Base-by-base conservation (phyloP, 1,140 invertebrate genomes). In the Zophobas atratus region DNA sequence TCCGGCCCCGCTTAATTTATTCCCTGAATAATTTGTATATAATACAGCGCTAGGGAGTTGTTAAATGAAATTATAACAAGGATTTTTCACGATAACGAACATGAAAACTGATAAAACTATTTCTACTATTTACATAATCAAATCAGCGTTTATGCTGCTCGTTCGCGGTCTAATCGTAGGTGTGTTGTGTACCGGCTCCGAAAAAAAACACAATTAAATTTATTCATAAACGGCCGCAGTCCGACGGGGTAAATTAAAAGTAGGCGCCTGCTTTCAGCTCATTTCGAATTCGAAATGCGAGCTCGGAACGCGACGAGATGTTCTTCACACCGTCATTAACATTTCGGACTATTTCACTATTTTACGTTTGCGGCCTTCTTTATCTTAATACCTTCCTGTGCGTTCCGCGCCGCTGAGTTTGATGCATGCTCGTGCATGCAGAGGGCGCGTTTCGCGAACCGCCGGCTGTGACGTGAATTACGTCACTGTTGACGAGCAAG, bases 51-150 rank as follows among this genome's bases (percentile, higher is more conserved):
- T 6, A 41, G 60, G 60, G 38, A 43, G 60, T 67, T 67, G 60
- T 67, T 35, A 35, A 35, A 35, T 33, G 34, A 57, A 57, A 33
- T 36, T 57, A n/a, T 33, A 32, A 67, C 60, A 67, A 32, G 38
- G 39, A 67, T 67, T 67, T 67, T 67, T 32, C 60, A 20, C 60
- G 60, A 67, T 67, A 67, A 67, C 38, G 5, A 5, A n/a, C 60
- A 67, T 67, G 60, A 43, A 67, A 67, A 67, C 60, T 67, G 60
- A 41, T 67, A 67, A 67, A 67, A 41, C 60, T 43, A 43, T 67
- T 67, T 67, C 39, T n/a, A 41, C 35, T 43, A 67, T 67, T 67
- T 43, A 67, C 60, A 67, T 67, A 67, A 67, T 67, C 60, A 67
- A 43, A 32, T 20, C 60, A 32, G n/a, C 20, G 38, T 43, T 67